These are phyloP conservation scores for Phocoena sinus DNA, from an alignment of 2,113 vertebrate species.

Conservation along the genomic window DNA sequence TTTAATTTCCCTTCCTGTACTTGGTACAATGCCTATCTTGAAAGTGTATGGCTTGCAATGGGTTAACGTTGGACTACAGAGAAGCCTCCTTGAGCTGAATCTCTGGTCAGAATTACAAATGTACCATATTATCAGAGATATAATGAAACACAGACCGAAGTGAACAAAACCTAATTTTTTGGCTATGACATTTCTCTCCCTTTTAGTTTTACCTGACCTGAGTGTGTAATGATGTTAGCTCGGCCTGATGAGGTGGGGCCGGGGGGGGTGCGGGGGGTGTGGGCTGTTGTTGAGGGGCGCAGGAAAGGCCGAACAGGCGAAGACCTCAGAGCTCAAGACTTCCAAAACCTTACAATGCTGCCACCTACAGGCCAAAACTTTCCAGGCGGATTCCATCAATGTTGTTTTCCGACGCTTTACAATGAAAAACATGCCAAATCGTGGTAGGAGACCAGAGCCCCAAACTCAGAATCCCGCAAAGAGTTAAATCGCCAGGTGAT, in stretches of 20 bases:
- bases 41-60: background rate
- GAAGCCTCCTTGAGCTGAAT: background rate
- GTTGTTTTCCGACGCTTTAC: fast-evolving
- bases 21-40: background rate
- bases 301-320: background rate
- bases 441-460: background rate
- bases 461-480: conserved; percentile 15
- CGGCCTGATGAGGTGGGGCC: background rate
- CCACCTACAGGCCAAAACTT: conserved; percentile 76
- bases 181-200: conserved; percentile 51
- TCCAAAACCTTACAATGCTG: conserved; percentile 83
- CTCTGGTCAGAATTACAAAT: conserved; percentile 48
- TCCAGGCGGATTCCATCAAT: background rate
- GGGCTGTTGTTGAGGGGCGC: background rate
- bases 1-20: background rate
- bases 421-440: conserved; percentile 24
- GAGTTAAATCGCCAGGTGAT: conserved; percentile 67
- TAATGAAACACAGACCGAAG: background rate
- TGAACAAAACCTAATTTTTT: conserved; percentile 55
- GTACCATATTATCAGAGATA: conserved; percentile 47
- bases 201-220: conserved; percentile 62
- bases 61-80: background rate
- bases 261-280: background rate
- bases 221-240: conserved; percentile 47
- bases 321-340: background rate